A percentile compares a stretch with the other conserved stretches of the same genome.
phyloP scores from a whole-genome alignment of 2,797 vertebrate genomes.

The Notamacropus eugenii region DNA sequence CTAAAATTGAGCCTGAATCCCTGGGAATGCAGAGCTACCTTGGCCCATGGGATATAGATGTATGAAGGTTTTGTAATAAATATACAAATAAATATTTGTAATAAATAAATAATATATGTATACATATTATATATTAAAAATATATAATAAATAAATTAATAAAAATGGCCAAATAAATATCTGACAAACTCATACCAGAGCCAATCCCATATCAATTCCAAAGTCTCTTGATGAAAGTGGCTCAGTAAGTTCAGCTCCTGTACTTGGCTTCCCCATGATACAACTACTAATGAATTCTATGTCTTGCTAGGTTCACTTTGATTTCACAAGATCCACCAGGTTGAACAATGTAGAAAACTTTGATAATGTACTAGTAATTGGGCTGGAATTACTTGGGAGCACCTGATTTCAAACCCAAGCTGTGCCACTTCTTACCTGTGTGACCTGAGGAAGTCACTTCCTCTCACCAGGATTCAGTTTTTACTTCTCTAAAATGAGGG shows the following conservation, averaged over 20 bases:
- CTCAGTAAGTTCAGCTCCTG: background rate
- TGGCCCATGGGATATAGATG: background rate
- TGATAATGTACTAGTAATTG: background rate
- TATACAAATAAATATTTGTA: background rate
- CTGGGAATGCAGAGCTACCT: background rate
- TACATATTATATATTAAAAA: too few species aligned
- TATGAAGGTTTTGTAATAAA: background rate
- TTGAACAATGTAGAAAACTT: background rate
- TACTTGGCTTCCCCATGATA: background rate
- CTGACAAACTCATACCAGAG: background rate
- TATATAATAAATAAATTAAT: too few species aligned
- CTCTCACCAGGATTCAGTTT: background rate
- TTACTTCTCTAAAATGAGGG: background rate
- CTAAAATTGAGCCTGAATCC: background rate
- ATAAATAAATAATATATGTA: too few species aligned
- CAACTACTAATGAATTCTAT: constrained; percentile 20
- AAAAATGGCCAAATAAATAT: background rate
- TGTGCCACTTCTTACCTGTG: background rate
- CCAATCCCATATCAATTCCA: background rate
- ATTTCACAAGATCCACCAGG: background rate
- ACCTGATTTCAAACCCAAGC: background rate
- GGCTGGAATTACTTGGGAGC: background rate
- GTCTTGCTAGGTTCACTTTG: background rate
- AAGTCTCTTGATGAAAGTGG: constrained; percentile 19
- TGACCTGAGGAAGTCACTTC: background rate